Base-by-base conservation (phyloP, 2,888 invertebrate species). In the Flexamia atlantica region DNA sequence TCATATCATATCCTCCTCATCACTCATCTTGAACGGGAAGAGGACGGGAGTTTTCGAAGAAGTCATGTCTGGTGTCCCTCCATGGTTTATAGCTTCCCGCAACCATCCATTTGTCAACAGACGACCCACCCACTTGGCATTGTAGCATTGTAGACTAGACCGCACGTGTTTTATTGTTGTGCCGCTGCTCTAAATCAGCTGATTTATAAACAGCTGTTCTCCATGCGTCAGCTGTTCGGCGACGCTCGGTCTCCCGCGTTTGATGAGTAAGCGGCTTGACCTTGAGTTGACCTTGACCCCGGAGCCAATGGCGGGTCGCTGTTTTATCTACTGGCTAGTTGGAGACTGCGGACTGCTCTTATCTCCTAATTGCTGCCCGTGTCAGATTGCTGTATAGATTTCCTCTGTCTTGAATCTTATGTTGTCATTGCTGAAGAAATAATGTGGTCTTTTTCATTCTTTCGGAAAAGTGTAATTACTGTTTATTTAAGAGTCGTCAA, bases 121-220 rank as follows among this genome's bases (percentile, higher is more conserved):
- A 53, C 5, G 53, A 53, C 4, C 10, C 4, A 4, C 64, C 64
- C 53, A 20, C 10, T 23, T 23, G 53, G n/a, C n/a, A n/a, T n/a
- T n/a, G n/a, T n/a, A n/a, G n/a, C n/a, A n/a, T n/a, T n/a, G n/a
- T n/a, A n/a, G n/a, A 4, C 4, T 53, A 23, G 53, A 53, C 53
- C 64, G 28, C 64, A 64, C 23, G 53, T 53, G 64, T 64, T 64
- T 64, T 17, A 64, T 64, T 64, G 64, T 64, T 64, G 64, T 28
- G 64, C 20, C 14, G 64, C 25, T 14, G 57, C 28, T 64, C 28
- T 64, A 64, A 64, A 64, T 64, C 64, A 64, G 64, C 64, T 64
- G 28, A 28, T n/a, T 53, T 14, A 53, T 64, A 64, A 64, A 14
- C 28, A 64, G 25, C 64, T 64, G 64, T 23, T 23, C 10, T 28